phyloP scores from a whole-genome alignment of 2,888 invertebrate species.

The Disparrhopalites patrizii region DNA sequence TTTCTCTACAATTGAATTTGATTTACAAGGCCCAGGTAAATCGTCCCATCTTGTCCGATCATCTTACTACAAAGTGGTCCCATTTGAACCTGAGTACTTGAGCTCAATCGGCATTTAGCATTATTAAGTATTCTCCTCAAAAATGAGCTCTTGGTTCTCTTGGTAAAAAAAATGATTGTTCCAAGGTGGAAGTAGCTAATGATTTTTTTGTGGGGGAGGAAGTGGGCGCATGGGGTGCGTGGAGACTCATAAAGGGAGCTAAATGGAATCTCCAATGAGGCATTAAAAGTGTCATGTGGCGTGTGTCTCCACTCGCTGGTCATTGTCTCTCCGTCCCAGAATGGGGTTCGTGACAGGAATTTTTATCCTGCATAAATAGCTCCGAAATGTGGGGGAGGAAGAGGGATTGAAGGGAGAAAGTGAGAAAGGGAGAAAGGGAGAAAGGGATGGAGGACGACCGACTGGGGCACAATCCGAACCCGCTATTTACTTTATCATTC shows the following conservation, averaged over 20 bases:
- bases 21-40: no score
- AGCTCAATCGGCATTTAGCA: no score
- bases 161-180: no score
- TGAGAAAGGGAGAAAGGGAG: background rate
- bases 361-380: conserved; percentile 32
- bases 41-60: no score
- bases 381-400: conserved; percentile 15
- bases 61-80: no score
- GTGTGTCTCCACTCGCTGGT: conserved; percentile 26
- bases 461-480: background rate
- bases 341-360: conserved; percentile 37
- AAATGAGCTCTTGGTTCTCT: no score
- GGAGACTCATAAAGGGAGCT: conserved; percentile 21
- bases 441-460: background rate
- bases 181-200: no score
- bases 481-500: background rate
- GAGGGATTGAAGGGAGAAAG: background rate
- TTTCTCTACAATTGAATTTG: no score
- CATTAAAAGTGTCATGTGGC: conserved; percentile 25
- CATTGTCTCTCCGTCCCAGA: conserved; percentile 31
- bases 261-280: conserved; percentile 25
- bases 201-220: background rate
- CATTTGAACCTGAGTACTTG: no score
- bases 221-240: background rate
- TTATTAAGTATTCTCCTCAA: no score